Evolutionary conservation across 53 echinoderm and acorn worm genomes (phyloP).

Genomic region (Patiria pectinifera): DNA sequence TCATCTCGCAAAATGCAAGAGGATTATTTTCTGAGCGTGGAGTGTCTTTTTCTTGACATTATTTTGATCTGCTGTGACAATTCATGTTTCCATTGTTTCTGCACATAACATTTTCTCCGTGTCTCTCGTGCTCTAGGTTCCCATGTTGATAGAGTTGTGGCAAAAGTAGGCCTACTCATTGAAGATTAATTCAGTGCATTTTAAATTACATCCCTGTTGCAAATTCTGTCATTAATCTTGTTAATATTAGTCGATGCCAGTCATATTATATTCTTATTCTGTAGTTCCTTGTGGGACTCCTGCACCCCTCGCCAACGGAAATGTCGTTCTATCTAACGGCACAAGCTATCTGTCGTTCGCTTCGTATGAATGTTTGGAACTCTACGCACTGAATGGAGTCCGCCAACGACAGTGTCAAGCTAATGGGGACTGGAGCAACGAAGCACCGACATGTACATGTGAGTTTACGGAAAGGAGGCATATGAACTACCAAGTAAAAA

Average conservation of each 20-base stretch:
- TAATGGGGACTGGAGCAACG: conserved; percentile 56
- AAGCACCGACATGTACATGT: conserved; percentile 41
- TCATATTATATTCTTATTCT: too few relatives aligned
- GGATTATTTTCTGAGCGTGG: too few relatives aligned
- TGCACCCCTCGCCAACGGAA: neutral
- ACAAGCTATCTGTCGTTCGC: conserved; percentile 8
- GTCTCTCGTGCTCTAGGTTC: too few relatives aligned
- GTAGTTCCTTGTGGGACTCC: conserved; percentile 24
- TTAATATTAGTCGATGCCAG: neutral
- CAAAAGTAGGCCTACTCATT: neutral
- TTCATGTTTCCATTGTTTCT: too few relatives aligned
- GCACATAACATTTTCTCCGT: too few relatives aligned
- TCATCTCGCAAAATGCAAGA: too few relatives aligned
- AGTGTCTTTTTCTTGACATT: too few relatives aligned
- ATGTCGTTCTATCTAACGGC: neutral
- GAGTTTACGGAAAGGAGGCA: neutral
- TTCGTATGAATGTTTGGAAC: conserved; percentile 34
- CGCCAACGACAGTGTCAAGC: conserved; percentile 32
- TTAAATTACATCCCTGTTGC: neutral
- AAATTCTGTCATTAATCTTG: neutral
- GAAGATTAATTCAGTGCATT: neutral
- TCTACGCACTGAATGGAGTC: conserved; percentile 28
- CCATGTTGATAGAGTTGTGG: too few relatives aligned
- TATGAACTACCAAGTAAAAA: too few relatives aligned
- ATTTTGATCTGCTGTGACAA: too few relatives aligned